Conservation (phyloP, 2,888 invertebrate species). For the Amiota mariae region DNA sequence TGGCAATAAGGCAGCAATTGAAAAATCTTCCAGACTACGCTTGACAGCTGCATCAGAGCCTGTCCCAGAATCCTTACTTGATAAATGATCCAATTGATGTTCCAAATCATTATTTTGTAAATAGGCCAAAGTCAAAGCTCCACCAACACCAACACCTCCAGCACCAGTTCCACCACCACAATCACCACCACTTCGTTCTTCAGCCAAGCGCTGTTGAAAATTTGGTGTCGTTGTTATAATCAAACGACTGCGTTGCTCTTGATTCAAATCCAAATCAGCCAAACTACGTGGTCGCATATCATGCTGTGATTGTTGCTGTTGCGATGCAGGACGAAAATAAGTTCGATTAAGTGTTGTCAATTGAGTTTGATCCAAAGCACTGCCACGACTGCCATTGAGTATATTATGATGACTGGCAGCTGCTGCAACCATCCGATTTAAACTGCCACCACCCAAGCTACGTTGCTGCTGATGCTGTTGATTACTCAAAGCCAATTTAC, state of each 20-base stretch:
- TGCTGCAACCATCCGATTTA: not conserved
- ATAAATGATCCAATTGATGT: constrained; percentile 67
- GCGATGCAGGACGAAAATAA: constrained; percentile 48
- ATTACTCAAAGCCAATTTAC: constrained; percentile 16
- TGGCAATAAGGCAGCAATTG: constrained; percentile 43
- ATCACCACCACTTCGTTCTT: constrained; percentile 17
- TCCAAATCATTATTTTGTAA: constrained; percentile 59
- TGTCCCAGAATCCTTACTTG: constrained; percentile 70
- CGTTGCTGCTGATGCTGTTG: constrained; percentile 22
- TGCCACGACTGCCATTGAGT: constrained; percentile 46
- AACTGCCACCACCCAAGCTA: constrained; percentile 38
- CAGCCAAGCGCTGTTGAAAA: constrained; percentile 63
- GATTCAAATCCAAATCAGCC: constrained; percentile 53
- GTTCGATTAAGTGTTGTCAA: constrained; percentile 66
- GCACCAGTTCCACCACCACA: too few relatives aligned
- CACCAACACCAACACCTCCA: constrained; percentile 34
- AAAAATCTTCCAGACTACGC: constrained; percentile 68
- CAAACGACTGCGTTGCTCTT: constrained; percentile 52
- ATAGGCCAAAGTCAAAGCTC: constrained; percentile 59
- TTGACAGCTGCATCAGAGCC: constrained; percentile 70
- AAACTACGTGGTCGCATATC: constrained; percentile 60
- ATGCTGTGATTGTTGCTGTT: constrained; percentile 48
- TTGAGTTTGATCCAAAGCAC: constrained; percentile 65
- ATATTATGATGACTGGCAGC: constrained; percentile 48
- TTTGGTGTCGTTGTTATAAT: constrained; percentile 62